Evolutionary conservation across 2,888 invertebrate species (phyloP), one percentile per base, ranked within the genome.

Genomic region (Coremacera marginata): DNA sequence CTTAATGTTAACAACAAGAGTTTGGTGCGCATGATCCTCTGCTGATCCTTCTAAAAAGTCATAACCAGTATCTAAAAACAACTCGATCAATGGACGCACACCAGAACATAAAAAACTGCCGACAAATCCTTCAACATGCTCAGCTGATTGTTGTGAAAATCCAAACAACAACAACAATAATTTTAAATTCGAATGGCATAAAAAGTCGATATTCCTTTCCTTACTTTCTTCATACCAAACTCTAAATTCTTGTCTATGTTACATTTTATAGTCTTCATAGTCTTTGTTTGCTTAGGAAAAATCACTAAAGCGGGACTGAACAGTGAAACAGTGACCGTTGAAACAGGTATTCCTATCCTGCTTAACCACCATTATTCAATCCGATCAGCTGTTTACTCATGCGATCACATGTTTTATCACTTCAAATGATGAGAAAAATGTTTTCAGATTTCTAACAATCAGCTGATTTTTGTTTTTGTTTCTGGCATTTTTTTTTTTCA

Each of bases 381-480:
- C 68, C 57, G 71, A 71, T 71, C 71, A 71, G 71, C 71, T 71
- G 71, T 57, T 71, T 71, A 34, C 22, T 70, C 34, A 27, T 70
- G 52, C 34, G 57, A 70, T 70, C 70, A 70, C 57, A 70, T 70
- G 70, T 57, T 70, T 34, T n/a, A 14, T 65, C 55, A 31, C 37
- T 31, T 5, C n/a, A 19, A 57, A 11, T 71, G 37, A 57, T 71
- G 55, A 37, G 71, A 57, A 71, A 31, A 31, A 37, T 71, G 19
- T 31, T n/a, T 67, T 34, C 19, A 25, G 2, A 34, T 31, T 19
- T 27, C 25, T 9, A 31, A 34, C 34, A 8, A 55, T 71, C 71
- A 71, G 71, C 71, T 71, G 71, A 71, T 71, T 71, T 57, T 57
- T 71, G 71, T 71, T 71, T 71, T 34, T 57, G 34, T 57, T 22